phyloP scores from a whole-genome alignment of 37 sponge, comb jelly and placozoan species.

The Oopsacas minuta region DNA sequence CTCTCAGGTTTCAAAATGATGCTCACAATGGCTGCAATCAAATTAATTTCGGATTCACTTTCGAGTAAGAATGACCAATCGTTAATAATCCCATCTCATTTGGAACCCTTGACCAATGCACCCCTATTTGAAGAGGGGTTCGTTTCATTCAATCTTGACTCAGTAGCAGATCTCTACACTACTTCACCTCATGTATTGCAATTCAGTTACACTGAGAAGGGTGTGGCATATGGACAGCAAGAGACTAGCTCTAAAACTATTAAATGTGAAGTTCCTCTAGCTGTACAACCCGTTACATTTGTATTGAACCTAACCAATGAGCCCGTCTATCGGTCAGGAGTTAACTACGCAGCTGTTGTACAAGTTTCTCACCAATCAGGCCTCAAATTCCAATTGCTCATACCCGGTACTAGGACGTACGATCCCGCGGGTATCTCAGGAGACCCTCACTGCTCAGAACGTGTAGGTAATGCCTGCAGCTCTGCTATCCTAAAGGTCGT shows the following conservation, averaged over 20 bases:
- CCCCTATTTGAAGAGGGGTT: background rate
- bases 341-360: constrained; percentile 61
- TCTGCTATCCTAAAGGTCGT: constrained; percentile 41
- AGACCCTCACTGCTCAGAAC: constrained; percentile 84
- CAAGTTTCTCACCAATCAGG: constrained; percentile 38
- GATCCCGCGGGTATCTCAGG: constrained; percentile 81
- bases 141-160: background rate
- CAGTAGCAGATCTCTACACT: background rate
- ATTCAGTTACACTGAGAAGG: constrained; percentile 38
- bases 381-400: constrained; percentile 32
- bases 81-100: background rate
- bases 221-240: constrained; percentile 53
- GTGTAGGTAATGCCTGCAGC: constrained; percentile 66
- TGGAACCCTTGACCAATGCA: background rate
- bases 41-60: background rate
- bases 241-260: constrained; percentile 21
- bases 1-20: background rate
- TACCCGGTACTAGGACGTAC: constrained; percentile 76
- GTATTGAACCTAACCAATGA: constrained; percentile 21
- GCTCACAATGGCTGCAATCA: background rate
- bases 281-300: background rate
- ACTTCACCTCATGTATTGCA: background rate
- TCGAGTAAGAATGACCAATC: background rate
- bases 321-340: constrained; percentile 51
- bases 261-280: background rate